Evolutionary conservation across 2,797 vertebrate genomes (phyloP).

Genomic region (Lagothrix lagotricha): DNA sequence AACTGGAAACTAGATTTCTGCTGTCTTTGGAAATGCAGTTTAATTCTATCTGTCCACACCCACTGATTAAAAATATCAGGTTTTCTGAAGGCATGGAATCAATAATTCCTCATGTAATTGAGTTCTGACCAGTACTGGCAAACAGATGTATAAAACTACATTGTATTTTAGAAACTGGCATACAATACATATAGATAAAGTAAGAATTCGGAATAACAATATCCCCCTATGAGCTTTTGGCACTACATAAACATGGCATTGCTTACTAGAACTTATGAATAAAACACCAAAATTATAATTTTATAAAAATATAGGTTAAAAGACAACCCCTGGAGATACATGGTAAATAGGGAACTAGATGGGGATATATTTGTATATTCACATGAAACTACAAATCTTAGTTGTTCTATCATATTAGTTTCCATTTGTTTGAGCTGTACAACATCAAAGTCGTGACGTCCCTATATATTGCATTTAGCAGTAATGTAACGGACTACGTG

Average conservation of each 20-base stretch:
- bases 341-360: constrained; percentile 63
- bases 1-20: background rate
- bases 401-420: constrained; percentile 85
- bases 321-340: constrained; percentile 72
- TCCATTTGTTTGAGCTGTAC: constrained; percentile 84
- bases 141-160: background rate
- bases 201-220: constrained; percentile 28
- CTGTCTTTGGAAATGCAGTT: background rate
- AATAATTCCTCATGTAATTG: background rate
- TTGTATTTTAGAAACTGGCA: background rate
- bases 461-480: constrained; percentile 88
- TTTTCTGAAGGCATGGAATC: background rate
- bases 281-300: constrained; percentile 66
- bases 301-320: constrained; percentile 73
- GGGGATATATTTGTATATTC: constrained; percentile 78
- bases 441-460: constrained; percentile 89
- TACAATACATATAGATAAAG: background rate
- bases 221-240: background rate
- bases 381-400: constrained; percentile 77
- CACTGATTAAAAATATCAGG: background rate
- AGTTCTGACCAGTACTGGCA: background rate
- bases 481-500: constrained; percentile 87
- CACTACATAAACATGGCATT: constrained; percentile 18
- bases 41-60: background rate
- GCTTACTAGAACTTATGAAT: constrained; percentile 55